A percentile compares a stretch with the other conserved stretches of the same genome.
phyloP scores from a whole-genome alignment of 1,140 invertebrate genomes.

The Sycophaga agraensis region DNA sequence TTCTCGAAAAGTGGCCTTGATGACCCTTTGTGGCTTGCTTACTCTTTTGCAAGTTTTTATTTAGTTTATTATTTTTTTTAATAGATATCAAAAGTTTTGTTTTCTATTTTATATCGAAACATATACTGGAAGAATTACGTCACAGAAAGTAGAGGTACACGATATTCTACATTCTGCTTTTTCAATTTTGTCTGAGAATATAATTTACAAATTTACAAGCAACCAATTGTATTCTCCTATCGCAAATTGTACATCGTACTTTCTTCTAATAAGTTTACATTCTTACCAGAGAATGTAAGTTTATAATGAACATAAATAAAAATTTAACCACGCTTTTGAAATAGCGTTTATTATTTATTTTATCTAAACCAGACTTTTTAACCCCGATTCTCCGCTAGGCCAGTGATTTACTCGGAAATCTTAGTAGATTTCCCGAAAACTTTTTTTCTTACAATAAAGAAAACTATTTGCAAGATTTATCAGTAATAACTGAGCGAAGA shows the following conservation, averaged over 20 bases:
- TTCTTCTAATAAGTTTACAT: not conserved
- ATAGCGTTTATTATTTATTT: no score
- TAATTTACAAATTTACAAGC: conserved; percentile 21
- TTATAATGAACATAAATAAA: conserved; percentile 1
- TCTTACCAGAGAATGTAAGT: not conserved
- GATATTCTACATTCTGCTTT: not conserved
- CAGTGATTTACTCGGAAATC: conserved; percentile 39
- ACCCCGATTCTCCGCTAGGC: conserved; percentile 37
- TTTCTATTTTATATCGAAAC: conserved; percentile 3
- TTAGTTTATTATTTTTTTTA: conserved; percentile 3
- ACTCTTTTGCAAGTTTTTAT: conserved; percentile 11
- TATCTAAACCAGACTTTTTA: conserved; percentile 12
- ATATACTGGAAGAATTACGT: conserved; percentile 6
- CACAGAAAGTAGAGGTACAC: conserved; percentile 1
- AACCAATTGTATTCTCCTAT: not conserved
- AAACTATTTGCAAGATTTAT: conserved; percentile 7
- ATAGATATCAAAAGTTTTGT: conserved; percentile 18
- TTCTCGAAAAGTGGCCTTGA: conserved; percentile 46
- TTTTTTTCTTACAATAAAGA: conserved; percentile 33
- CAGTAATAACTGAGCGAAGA: conserved; percentile 18
- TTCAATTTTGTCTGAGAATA: not conserved
- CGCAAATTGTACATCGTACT: conserved; percentile 14
- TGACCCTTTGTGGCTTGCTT: conserved; percentile 17
- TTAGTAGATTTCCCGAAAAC: not conserved
- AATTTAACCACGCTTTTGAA: not conserved